A percentile compares a stretch with the other conserved stretches of the same genome.
Conservation (phyloP, 2,113 vertebrate species). For the Reinhardtius hippoglossoides region DNA sequence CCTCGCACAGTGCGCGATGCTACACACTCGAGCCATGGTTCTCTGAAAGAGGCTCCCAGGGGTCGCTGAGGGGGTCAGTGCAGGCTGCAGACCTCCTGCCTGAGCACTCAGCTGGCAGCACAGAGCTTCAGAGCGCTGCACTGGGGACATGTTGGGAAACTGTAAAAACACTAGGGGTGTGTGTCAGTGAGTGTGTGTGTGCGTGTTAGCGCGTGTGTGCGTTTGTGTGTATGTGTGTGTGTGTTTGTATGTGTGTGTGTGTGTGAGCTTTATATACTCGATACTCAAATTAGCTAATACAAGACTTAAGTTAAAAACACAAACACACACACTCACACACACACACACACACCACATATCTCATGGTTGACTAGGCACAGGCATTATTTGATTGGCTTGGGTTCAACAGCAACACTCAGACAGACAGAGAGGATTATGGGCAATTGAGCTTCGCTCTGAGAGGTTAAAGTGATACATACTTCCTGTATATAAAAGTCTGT, state of each 20-base stretch:
- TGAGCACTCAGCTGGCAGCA: constrained; percentile 63
- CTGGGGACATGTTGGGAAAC: constrained; percentile 56
- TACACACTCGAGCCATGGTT: constrained; percentile 40
- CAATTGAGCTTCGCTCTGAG: constrained; percentile 47
- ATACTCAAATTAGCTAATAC: constrained; percentile 63
- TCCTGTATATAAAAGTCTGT: constrained; percentile 40
- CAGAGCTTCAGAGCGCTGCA: constrained; percentile 42
- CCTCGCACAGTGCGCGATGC: constrained; percentile 38
- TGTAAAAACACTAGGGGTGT: constrained; percentile 41
- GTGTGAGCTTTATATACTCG: constrained; percentile 14
- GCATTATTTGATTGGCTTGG: constrained; percentile 59
- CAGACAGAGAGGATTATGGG: constrained; percentile 53
- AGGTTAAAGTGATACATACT: constrained; percentile 57
- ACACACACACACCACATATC: neutral
- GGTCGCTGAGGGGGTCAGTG: constrained; percentile 55
- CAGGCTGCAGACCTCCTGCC: constrained; percentile 69
- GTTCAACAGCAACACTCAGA: constrained; percentile 56
- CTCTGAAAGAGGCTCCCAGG: constrained; percentile 56
- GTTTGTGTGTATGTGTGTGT: constrained; percentile 24
- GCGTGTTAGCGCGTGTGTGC: constrained; percentile 12
- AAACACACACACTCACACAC: constrained; percentile 9
- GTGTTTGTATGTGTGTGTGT: constrained; percentile 16
- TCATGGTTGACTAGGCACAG: constrained; percentile 33
- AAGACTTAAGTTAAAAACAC: constrained; percentile 39
- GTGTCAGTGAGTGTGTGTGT: constrained; percentile 6